Evolutionary conservation across 2,113 vertebrate species (phyloP).

Genomic region (Malurus cyaneus): DNA sequence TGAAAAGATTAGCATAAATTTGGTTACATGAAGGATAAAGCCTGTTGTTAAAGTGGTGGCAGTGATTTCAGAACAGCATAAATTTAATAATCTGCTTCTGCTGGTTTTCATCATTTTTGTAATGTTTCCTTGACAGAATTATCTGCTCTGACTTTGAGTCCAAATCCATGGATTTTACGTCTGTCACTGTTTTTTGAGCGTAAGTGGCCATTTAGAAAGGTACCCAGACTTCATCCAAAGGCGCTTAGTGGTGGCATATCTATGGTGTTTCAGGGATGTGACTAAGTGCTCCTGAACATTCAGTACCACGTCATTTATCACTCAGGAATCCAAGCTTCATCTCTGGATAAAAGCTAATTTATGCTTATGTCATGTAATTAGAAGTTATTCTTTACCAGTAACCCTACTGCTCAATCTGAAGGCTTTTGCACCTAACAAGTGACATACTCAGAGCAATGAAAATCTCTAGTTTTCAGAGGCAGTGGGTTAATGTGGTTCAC

Average conservation of each 20-base stretch:
- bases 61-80: neutral
- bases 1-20: constrained; percentile 26
- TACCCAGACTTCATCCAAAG: neutral
- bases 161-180: neutral
- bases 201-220: neutral
- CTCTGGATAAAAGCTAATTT: neutral
- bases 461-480: neutral
- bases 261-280: neutral
- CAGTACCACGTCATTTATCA: accelerated
- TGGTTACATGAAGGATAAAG: neutral
- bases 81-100: neutral
- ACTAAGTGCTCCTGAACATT: neutral
- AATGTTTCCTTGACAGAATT: neutral
- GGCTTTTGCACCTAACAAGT: neutral
- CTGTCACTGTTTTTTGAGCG: neutral
- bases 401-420: neutral
- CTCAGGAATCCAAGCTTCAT: neutral
- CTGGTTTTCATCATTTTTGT: neutral
- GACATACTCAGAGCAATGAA: neutral
- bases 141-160: neutral
- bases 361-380: neutral
- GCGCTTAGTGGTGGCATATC: accelerated
- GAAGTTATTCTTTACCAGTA: neutral
- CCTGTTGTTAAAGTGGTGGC: neutral
- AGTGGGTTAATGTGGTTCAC: neutral